Percentiles rank a stretch among this genome's conserved stretches.
Conservation (phyloP, 2,888 invertebrate species). For the Elegia similella region DNA sequence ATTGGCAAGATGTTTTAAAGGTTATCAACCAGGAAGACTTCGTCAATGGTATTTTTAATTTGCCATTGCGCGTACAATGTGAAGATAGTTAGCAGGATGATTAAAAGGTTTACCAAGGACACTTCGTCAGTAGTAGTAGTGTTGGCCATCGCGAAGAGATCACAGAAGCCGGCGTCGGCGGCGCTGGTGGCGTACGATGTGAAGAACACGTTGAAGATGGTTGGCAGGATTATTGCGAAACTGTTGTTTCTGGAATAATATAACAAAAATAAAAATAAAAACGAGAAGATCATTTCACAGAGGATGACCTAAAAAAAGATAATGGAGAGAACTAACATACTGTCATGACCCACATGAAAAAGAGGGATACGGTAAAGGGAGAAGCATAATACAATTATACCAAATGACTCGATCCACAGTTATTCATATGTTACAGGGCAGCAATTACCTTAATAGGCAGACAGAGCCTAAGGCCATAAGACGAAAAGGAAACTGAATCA, state of each 20-base stretch:
- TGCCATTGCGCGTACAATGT: constrained; percentile 58
- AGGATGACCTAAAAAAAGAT: too few relatives aligned
- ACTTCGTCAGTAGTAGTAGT: constrained; percentile 29
- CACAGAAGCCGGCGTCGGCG: constrained; percentile 54
- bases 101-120: too few relatives aligned
- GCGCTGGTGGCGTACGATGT: constrained; percentile 56
- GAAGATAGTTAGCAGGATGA: constrained; percentile 80
- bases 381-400: too few relatives aligned
- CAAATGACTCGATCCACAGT: too few relatives aligned
- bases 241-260: constrained; percentile 67
- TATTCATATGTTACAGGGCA: too few relatives aligned
- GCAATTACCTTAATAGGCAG: too few relatives aligned
- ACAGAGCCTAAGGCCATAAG: too few relatives aligned
- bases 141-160: constrained; percentile 46
- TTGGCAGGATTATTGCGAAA: constrained; percentile 80
- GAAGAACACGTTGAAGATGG: constrained; percentile 80
- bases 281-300: too few relatives aligned
- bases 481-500: too few relatives aligned
- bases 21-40: constrained; percentile 19
- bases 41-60: constrained; percentile 31
- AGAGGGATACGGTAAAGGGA: too few relatives aligned
- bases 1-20: constrained; percentile 69
- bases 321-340: too few relatives aligned
- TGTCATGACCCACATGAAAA: too few relatives aligned
- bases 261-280: not conserved